Evolutionary conservation across 2,888 invertebrate species (phyloP).

Genomic region (Diarsia brunnea): DNA sequence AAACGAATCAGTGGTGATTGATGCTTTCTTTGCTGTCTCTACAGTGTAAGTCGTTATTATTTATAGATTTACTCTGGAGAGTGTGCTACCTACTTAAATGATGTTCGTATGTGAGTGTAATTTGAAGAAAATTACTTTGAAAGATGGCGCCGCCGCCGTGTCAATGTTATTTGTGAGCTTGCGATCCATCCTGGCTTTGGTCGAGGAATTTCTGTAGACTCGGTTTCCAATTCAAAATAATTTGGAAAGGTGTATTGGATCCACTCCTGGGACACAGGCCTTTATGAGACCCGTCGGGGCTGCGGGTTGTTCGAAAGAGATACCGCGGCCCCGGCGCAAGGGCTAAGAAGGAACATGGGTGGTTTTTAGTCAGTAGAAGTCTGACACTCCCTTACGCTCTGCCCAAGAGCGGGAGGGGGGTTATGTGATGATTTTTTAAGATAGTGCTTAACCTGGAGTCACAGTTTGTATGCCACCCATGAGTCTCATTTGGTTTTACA

Average conservation of each 20-base stretch:
- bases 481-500: too few relatives aligned
- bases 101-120: conserved; percentile 34
- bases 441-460: too few relatives aligned
- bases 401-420: too few relatives aligned
- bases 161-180: neutral
- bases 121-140: conserved; percentile 48
- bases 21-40: conserved; percentile 58
- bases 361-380: too few relatives aligned
- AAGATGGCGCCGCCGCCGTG: conserved; percentile 12
- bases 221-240: neutral
- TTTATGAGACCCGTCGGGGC: too few relatives aligned
- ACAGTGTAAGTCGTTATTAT: conserved; percentile 35
- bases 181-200: neutral
- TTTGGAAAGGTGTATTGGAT: neutral
- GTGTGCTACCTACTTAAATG: conserved; percentile 51
- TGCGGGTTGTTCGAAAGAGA: too few relatives aligned
- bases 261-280: neutral
- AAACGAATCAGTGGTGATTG: conserved; percentile 30
- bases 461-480: too few relatives aligned
- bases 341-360: too few relatives aligned
- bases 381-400: too few relatives aligned
- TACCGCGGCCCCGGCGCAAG: too few relatives aligned
- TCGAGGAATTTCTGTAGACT: neutral
- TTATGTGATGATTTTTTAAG: too few relatives aligned
- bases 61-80: conserved; percentile 48